Conservation (phyloP, 2,113 vertebrate genomes). For the Forbesichthys agassizii region DNA sequence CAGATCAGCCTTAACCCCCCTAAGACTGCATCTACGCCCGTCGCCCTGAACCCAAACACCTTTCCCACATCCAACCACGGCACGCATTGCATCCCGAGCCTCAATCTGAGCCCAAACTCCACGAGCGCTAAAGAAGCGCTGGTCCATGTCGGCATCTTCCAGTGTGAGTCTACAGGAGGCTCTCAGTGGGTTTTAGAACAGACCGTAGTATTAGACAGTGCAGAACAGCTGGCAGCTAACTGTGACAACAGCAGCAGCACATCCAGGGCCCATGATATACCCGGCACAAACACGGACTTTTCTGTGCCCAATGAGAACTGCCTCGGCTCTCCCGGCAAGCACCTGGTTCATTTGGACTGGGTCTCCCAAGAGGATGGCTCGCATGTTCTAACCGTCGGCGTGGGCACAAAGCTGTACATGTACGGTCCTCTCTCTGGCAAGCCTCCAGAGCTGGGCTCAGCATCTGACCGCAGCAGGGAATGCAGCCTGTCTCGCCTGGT, state of each 20-base stretch:
- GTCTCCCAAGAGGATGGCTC: slow-evolving; percentile 97
- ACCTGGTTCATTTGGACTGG: slow-evolving; percentile 93
- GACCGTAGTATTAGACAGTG: slow-evolving; percentile 83
- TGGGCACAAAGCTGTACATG: slow-evolving; percentile 94
- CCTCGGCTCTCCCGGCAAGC: slow-evolving; percentile 67
- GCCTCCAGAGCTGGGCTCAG: slow-evolving; percentile 84
- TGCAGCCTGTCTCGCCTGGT: slow-evolving; percentile 82
- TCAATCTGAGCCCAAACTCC: slow-evolving; percentile 24
- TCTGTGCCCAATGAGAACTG: slow-evolving; percentile 63
- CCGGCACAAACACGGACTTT: slow-evolving; percentile 55
- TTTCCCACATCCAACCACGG: slow-evolving; percentile 31
- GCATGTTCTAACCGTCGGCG: slow-evolving; percentile 92
- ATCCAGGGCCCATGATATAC: slow-evolving; percentile 64
- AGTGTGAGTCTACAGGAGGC: slow-evolving; percentile 96
- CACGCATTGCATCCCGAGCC: slow-evolving; percentile 31
- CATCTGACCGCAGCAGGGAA: slow-evolving; percentile 73
- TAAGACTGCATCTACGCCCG: slow-evolving; percentile 51
- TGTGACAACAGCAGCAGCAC: slow-evolving; percentile 63
- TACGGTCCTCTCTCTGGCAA: slow-evolving; percentile 88
- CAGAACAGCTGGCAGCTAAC: slow-evolving; percentile 56
- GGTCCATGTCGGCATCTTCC: slow-evolving; percentile 89
- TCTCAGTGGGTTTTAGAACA: slow-evolving; percentile 95
- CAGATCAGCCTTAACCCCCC: slow-evolving; percentile 49
- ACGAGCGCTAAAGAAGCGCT: slow-evolving; percentile 69
- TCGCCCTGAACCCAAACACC: slow-evolving; percentile 24